Evolutionary conservation across 2,888 invertebrate species (phyloP), one percentile per base, ranked within the genome.

Genomic region (Apotomis betuletana): DNA sequence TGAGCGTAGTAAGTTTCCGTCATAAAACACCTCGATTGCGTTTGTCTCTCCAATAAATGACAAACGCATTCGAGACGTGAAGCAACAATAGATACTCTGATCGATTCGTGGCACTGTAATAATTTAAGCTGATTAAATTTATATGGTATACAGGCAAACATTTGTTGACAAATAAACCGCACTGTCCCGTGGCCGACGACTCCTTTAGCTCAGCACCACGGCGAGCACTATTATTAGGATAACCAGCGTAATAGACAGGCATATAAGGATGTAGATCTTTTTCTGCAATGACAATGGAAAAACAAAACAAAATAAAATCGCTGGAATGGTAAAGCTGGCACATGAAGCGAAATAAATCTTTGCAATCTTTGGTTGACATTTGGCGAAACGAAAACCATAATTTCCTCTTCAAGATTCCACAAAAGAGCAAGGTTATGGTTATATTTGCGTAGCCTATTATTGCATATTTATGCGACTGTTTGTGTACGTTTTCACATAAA

Each of bases 181-280:
- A 38, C 15, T 57, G 67, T 58, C 73, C 71, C 73, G 27, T 61
- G 67, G 51, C 65, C 70, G 72, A 57, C 77, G 69, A 80, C 79
- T 78, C 54, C 81, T 69, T 85, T 89, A 91, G 74, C 75, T 78
- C 81, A 94, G 84, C 76, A 75, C 77, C 77, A 89, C 82, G 76
- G 94, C 90, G 86, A 96, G 94, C 92, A 96, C 91, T 91, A 96
- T 95, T 94, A 95, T 94, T 94, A 96, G 94, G 94, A 96, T 95
- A 94, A 96, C 94, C 95, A 96, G 93, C 92, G 95, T 95, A 92
- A 96, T 94, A 90, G 95, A 94, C 94, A 96, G 95, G 96, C 97
- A 97, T 95, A 96, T 95, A 92, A 96, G 95, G 95, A 97, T 96
- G 95, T 96, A 95, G 95, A 97, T 96, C 95, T 96, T 96, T 96